These are phyloP conservation scores for Pseudochirops cupreus DNA, from an alignment of 2,797 vertebrate species.

Conservation along the genomic window DNA sequence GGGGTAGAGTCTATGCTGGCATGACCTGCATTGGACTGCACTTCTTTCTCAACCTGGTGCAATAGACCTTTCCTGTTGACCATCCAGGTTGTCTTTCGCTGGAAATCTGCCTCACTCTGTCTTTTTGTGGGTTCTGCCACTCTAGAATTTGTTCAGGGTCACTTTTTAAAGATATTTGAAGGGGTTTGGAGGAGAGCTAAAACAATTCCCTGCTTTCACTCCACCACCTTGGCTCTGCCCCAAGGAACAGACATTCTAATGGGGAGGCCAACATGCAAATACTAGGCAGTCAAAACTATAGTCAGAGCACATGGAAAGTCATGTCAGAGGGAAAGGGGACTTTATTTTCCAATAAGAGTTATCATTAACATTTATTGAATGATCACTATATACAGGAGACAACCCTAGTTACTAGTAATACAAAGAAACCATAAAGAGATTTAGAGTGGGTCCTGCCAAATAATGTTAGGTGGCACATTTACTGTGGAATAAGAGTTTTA, in stretches of 20 bases:
- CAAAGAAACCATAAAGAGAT: background rate
- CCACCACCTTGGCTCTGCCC: too few species aligned
- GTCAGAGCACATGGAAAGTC: background rate
- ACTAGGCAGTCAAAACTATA: background rate
- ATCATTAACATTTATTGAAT: slow-evolving; percentile 17
- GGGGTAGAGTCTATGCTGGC: too few species aligned
- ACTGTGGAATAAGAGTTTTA: background rate
- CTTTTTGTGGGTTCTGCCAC: too few species aligned
- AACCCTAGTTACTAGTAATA: background rate
- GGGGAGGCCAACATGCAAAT: background rate
- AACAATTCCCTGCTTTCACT: too few species aligned
- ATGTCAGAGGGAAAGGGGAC: background rate
- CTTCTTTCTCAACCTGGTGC: too few species aligned
- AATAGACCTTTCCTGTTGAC: too few species aligned
- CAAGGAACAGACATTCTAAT: background rate
- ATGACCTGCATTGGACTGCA: too few species aligned
- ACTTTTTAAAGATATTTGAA: too few species aligned
- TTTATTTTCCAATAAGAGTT: slow-evolving; percentile 23
- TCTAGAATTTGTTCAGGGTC: too few species aligned
- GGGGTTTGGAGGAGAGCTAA: too few species aligned
- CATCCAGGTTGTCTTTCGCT: too few species aligned
- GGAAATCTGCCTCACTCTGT: too few species aligned
- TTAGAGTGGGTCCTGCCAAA: background rate
- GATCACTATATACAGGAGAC: background rate
- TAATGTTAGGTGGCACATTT: background rate